Evolutionary conservation across 2,888 invertebrate species (phyloP), one percentile per base, ranked within the genome.

Genomic region (Agrilus biguttatus): DNA sequence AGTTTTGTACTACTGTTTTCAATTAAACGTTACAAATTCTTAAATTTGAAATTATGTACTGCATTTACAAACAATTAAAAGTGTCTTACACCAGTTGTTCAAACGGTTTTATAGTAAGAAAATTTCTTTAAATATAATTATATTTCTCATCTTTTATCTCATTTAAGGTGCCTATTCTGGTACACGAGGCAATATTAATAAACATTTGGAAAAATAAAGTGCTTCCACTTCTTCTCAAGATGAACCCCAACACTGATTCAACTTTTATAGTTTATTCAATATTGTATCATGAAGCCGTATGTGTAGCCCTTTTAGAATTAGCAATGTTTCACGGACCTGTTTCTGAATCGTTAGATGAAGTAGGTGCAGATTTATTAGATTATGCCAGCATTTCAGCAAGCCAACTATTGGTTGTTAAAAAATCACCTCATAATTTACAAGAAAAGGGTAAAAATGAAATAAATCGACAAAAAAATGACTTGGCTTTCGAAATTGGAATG

Each of bases 191-290:
- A 0, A 81, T 88, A 52, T 77, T 83, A 52, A 78, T 88, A 38
- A 81, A 80, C 59, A 70, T 91, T 33, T 93, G 92, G 92, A 86
- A 86, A 51, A 70, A 80, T 44, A 84, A 86, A 58, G 74, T 91
- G 17, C 77, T 89, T 52, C 83, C 88, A 0, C 73, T 80, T 58
- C 68, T 92, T n/a, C 57, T 86, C 23, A 77, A 82, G 55, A 37
- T 49, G 32, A 74, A 78, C 53, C 74, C 77, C 0, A 73, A 79
- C 40, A 80, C 83, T 0, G 63, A 71, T 36, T 80, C 78, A 48
- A 80, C 82, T 5, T 85, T 89, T 56, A 71, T 85, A 10, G 71
- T 83, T 37, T 88, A 89, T 54, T 82, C 86, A 56, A 49, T 64
- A 34, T 47, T 63, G 3, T 65, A 59, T 38, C 63, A 64, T 41